Evolutionary conservation across 2,888 invertebrate genomes (phyloP).

Genomic region (Hydrotaea diabolus): DNA sequence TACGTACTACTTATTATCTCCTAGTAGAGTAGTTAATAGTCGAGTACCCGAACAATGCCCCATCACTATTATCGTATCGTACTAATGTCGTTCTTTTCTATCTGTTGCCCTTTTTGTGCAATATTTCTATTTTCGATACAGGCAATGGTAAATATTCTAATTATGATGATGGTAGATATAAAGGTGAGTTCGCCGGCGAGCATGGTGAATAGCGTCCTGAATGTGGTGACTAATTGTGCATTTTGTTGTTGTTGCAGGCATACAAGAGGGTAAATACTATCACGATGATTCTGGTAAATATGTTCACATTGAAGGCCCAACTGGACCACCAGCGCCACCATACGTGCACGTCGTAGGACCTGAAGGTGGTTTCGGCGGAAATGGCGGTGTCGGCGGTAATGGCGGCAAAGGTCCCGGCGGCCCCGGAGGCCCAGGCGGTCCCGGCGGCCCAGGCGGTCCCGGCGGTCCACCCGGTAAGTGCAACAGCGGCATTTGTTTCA

Average conservation of each 20-base stretch:
- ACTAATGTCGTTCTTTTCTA: slow-evolving; percentile 49
- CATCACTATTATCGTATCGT: slow-evolving; percentile 33
- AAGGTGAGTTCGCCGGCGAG: slow-evolving; percentile 74
- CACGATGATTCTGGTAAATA: slow-evolving; percentile 80
- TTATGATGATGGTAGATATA: slow-evolving; percentile 71
- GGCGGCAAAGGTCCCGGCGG: slow-evolving; percentile 75
- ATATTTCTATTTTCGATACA: slow-evolving; percentile 64
- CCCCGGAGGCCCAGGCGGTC: slow-evolving; percentile 78
- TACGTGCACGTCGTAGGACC: slow-evolving; percentile 78
- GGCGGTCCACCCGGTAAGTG: slow-evolving; percentile 69
- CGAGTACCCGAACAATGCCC: neutral
- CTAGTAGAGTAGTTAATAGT: neutral
- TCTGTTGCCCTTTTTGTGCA: slow-evolving; percentile 65
- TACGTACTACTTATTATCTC: neutral
- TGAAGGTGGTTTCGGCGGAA: slow-evolving; percentile 76
- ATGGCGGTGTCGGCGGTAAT: slow-evolving; percentile 74
- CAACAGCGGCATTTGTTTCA: too few species aligned
- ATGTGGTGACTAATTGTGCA: neutral
- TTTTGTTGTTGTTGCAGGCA: slow-evolving; percentile 64
- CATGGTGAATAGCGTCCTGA: neutral
- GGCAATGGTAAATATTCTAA: slow-evolving; percentile 75
- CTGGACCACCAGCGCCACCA: slow-evolving; percentile 78
- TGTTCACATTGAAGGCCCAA: slow-evolving; percentile 79
- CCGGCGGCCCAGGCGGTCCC: slow-evolving; percentile 75
- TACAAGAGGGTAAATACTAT: slow-evolving; percentile 76